Evolutionary conservation across 2,797 vertebrate genomes (phyloP).

Genomic region (Myotis pilosus): DNA sequence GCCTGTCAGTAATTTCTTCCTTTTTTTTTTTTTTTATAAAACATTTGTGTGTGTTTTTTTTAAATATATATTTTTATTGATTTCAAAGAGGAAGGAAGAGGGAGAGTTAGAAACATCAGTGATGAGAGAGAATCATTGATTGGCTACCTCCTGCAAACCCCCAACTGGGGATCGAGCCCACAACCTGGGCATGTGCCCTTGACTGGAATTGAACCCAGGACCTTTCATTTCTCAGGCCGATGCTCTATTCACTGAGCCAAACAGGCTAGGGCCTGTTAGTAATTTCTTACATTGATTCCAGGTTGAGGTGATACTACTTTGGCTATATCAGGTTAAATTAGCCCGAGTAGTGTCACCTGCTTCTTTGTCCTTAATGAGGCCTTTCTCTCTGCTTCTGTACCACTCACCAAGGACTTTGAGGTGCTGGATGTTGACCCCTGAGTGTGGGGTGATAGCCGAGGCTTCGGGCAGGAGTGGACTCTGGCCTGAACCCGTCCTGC

Average conservation of each 20-base stretch:
- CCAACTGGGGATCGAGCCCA: too few species aligned
- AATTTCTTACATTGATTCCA: accelerated
- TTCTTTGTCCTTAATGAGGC: accelerated
- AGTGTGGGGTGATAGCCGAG: accelerated
- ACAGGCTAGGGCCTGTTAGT: accelerated
- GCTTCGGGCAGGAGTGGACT: background rate
- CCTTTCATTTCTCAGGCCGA: too few species aligned
- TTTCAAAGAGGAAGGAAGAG: too few species aligned
- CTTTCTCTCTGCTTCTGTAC: accelerated
- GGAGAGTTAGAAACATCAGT: too few species aligned
- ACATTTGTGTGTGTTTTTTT: too few species aligned
- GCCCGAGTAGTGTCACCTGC: accelerated
- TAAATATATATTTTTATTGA: too few species aligned
- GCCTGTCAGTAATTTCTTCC: accelerated
- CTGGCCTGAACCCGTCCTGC: background rate
- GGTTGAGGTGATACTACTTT: accelerated
- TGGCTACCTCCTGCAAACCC: too few species aligned
- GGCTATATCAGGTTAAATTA: accelerated
- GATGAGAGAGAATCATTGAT: too few species aligned
- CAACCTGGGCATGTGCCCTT: too few species aligned
- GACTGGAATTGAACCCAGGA: too few species aligned
- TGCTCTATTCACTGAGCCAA: too few species aligned
- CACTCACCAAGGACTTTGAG: background rate
- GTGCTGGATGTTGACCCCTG: background rate
- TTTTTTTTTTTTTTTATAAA: too few species aligned